Percentiles rank a stretch among this genome's conserved stretches.
phyloP scores from a whole-genome alignment of 2,888 invertebrate genomes.

The Rhodophaea formosa region DNA sequence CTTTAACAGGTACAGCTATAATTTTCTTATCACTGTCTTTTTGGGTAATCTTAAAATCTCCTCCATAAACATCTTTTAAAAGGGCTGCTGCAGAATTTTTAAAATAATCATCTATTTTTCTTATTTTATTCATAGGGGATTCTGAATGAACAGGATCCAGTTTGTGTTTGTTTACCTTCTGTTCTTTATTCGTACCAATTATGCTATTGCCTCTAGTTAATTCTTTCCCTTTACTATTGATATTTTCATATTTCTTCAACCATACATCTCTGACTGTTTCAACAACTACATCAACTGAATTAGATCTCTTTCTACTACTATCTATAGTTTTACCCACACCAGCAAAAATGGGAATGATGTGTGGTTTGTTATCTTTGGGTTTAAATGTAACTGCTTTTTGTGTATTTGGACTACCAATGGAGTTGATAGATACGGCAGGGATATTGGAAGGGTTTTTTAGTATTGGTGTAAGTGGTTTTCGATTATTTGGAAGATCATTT shows the following conservation, averaged over 20 bases:
- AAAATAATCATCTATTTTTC: slow-evolving; percentile 68
- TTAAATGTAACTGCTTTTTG: slow-evolving; percentile 42
- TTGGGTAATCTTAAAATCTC: slow-evolving; percentile 53
- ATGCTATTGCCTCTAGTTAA: slow-evolving; percentile 19
- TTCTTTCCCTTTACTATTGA: slow-evolving; percentile 20
- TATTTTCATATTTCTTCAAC: slow-evolving; percentile 39
- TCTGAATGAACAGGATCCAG: slow-evolving; percentile 26
- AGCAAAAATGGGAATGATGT: slow-evolving; percentile 32
- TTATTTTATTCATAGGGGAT: slow-evolving; percentile 58
- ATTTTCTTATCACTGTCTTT: slow-evolving; percentile 42
- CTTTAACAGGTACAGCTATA: slow-evolving; percentile 38
- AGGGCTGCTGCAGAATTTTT: slow-evolving; percentile 50
- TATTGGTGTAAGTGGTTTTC: slow-evolving; percentile 25
- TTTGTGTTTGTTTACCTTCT: slow-evolving; percentile 40
- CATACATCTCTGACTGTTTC: slow-evolving; percentile 48
- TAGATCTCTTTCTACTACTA: slow-evolving; percentile 29
- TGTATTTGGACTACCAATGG: slow-evolving; percentile 43
- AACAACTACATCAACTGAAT: slow-evolving; percentile 29
- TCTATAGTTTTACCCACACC: slow-evolving; percentile 40
- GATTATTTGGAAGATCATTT: slow-evolving; percentile 22
- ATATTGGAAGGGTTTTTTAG: slow-evolving; percentile 20
- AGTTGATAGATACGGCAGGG: slow-evolving; percentile 31
- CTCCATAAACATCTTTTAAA: slow-evolving; percentile 67
- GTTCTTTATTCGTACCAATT: not conserved
- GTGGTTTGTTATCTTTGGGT: slow-evolving; percentile 31